Conservation (phyloP, 2,888 invertebrate genomes). For the Notocelia uddmanniana region DNA sequence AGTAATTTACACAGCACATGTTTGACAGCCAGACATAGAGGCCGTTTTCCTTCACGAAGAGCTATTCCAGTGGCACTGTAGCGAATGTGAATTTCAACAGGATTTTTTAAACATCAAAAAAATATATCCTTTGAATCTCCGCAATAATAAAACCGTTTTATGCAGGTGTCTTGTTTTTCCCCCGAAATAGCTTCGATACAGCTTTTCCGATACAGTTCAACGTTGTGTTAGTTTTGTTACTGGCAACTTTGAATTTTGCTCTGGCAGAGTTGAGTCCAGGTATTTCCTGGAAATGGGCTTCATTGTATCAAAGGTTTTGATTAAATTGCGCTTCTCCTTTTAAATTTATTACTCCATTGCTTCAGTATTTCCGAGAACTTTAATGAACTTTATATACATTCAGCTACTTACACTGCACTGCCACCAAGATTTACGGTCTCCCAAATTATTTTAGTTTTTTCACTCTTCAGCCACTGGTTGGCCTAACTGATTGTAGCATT, state of each 20-base stretch:
- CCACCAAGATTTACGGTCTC: neutral
- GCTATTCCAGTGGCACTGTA: neutral
- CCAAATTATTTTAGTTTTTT: neutral
- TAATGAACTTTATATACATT: neutral
- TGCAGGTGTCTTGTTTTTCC: constrained; percentile 1
- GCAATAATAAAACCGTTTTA: constrained; percentile 7
- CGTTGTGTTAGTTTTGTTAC: neutral
- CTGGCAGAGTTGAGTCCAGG: neutral
- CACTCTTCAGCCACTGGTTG: neutral
- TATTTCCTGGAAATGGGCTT: neutral
- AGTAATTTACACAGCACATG: no score
- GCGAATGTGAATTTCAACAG: neutral
- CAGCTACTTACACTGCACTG: neutral
- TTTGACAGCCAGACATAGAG: no score
- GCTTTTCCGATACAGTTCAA: constrained; percentile 17
- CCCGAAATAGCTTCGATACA: neutral
- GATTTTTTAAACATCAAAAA: neutral
- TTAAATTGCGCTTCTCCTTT: constrained; percentile 12
- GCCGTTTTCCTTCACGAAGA: no score
- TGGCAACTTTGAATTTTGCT: neutral
- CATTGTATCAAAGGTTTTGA: constrained; percentile 10
- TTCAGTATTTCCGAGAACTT: constrained; percentile 4
- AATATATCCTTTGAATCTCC: neutral
- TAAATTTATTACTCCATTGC: constrained; percentile 16
- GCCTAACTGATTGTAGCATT: no score